Conservation (phyloP, 2,113 vertebrate genomes). For the Mirounga angustirostris region DNA sequence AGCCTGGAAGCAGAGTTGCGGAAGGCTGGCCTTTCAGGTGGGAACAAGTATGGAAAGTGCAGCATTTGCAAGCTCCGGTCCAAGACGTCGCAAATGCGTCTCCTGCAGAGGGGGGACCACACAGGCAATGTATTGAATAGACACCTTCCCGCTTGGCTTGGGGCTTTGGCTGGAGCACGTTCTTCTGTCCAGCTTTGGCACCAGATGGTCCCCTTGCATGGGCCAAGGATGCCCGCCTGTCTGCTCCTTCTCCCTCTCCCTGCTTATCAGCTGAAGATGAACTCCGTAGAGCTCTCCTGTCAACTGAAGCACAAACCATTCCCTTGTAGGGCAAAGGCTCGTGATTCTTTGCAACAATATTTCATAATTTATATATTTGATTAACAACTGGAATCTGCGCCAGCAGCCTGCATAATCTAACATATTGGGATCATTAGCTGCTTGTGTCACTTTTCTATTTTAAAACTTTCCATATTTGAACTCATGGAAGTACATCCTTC, state of each 20-base stretch:
- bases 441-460: constrained; percentile 75
- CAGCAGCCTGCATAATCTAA: constrained; percentile 60
- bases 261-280: constrained; percentile 71
- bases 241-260: not conserved
- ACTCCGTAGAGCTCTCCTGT: constrained; percentile 21
- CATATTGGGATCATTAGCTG: constrained; percentile 62
- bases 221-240: not conserved
- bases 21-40: not conserved
- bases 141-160: not conserved
- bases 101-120: not conserved
- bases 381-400: constrained; percentile 36
- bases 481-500: constrained; percentile 41
- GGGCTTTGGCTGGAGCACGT: not conserved
- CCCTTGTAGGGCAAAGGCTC: constrained; percentile 80
- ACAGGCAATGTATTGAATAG: not conserved
- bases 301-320: constrained; percentile 62
- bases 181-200: not conserved
- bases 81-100: not conserved
- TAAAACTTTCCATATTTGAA: constrained; percentile 77
- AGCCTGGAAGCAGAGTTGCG: not conserved
- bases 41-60: not conserved
- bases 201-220: not conserved
- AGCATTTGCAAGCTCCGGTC: not conserved
- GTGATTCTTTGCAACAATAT: constrained; percentile 34
- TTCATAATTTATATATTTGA: constrained; percentile 80